Percentiles rank a stretch among this genome's conserved stretches.
Evolutionary conservation across 2,113 vertebrate genomes (phyloP).

Genomic region (Forbesichthys agassizii): DNA sequence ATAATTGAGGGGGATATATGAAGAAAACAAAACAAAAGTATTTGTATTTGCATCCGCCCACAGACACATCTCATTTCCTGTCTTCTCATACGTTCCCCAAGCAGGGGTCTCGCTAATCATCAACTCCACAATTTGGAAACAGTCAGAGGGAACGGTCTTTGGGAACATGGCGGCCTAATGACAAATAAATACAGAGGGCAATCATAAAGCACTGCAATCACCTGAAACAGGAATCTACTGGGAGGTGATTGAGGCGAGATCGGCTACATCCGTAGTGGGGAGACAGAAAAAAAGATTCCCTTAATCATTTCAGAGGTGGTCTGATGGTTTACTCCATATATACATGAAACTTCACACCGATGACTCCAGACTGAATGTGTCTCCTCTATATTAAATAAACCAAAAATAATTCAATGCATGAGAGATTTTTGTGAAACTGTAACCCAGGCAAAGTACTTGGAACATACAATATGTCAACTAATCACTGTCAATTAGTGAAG

Average conservation of each 20-base stretch:
- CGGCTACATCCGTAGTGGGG: not conserved
- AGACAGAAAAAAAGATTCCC: constrained; percentile 3
- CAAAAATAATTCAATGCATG: not conserved
- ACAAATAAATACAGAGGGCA: constrained; percentile 14
- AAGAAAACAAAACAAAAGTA: constrained; percentile 16
- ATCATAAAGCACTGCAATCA: constrained; percentile 12
- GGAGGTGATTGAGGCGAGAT: not conserved
- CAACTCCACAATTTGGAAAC: constrained; percentile 27
- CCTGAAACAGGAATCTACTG: not conserved
- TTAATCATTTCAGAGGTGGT: not conserved
- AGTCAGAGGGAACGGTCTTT: constrained; percentile 4
- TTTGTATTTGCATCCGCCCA: too few relatives aligned
- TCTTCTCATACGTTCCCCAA: constrained; percentile 27
- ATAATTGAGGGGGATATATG: not conserved
- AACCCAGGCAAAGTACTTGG: not conserved
- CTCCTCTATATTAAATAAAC: constrained; percentile 1
- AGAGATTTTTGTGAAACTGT: constrained; percentile 21
- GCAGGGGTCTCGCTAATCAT: constrained; percentile 40
- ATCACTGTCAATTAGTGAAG: constrained; percentile 10
- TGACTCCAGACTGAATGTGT: not conserved
- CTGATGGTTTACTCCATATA: not conserved
- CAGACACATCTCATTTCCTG: not conserved
- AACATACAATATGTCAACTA: constrained; percentile 23
- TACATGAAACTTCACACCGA: not conserved
- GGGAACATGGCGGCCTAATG: constrained; percentile 4